Percentiles rank a stretch among this genome's conserved stretches.
Conservation (phyloP, 1,140 invertebrate genomes). For the Drosophila parabipectinata region DNA sequence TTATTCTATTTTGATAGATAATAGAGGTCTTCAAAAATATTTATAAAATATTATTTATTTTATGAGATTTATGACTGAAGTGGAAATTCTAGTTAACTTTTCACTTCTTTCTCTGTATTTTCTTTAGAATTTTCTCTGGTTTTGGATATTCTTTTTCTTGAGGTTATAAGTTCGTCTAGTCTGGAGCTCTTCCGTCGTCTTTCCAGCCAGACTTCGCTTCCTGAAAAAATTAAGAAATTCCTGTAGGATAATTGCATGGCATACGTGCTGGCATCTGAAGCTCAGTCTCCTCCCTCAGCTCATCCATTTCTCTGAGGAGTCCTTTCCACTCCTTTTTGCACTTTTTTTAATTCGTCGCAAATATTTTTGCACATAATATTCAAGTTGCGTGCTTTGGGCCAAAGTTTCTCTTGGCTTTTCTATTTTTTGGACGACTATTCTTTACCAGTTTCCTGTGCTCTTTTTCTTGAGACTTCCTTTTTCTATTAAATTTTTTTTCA, state of each 20-base stretch:
- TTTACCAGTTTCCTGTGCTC: background rate
- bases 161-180: conserved; percentile 24
- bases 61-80: background rate
- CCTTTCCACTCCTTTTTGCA: background rate
- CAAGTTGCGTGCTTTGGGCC: conserved; percentile 54
- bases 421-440: background rate
- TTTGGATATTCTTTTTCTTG: background rate
- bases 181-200: conserved; percentile 3
- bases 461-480: background rate
- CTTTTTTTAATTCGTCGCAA: conserved; percentile 56
- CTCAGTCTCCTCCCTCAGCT: background rate
- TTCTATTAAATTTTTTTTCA: conserved; percentile 14
- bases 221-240: conserved; percentile 66
- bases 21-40: too few species aligned
- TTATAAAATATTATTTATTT: background rate
- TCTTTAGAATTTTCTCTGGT: background rate
- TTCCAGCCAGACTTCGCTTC: conserved; percentile 2
- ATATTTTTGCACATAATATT: conserved; percentile 74
- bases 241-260: conserved; percentile 67
- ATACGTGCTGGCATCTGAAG: conserved; percentile 38
- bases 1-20: too few species aligned
- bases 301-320: background rate
- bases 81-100: background rate
- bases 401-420: conserved; percentile 13
- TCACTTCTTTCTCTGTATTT: background rate